Conservation (phyloP, 2,888 invertebrate genomes). For the Lymantria monacha region DNA sequence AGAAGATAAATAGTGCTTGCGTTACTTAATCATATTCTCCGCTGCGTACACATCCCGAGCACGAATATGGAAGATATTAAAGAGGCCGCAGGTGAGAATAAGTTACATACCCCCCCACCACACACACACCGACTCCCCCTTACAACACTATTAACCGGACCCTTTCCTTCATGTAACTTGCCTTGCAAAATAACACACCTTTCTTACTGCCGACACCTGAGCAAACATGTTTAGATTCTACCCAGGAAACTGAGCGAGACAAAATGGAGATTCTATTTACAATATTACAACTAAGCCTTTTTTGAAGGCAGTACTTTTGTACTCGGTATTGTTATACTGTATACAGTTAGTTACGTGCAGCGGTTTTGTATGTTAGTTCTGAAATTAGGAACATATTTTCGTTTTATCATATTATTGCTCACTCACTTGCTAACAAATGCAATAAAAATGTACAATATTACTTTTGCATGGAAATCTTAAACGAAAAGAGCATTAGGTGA, state of each 20-base stretch:
- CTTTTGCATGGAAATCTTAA: too few relatives aligned
- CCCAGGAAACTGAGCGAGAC: too few relatives aligned
- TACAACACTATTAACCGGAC: constrained; percentile 21
- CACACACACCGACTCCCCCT: too few relatives aligned
- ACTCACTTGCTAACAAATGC: too few relatives aligned
- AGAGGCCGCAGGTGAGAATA: constrained; percentile 29
- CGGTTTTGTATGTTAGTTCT: too few relatives aligned
- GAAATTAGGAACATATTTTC: too few relatives aligned
- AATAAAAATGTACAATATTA: too few relatives aligned
- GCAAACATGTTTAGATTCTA: constrained; percentile 1
- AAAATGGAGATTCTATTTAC: neutral
- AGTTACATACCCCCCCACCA: constrained; percentile 15
- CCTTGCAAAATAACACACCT: constrained; percentile 18
- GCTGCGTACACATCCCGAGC: constrained; percentile 11
- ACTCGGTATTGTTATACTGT: constrained; percentile 5
- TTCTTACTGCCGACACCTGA: constrained; percentile 16
- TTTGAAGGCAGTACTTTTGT: neutral
- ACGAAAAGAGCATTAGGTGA: too few relatives aligned
- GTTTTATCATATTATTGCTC: too few relatives aligned
- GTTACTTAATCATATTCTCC: constrained; percentile 9
- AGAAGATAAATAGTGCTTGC: constrained; percentile 12
- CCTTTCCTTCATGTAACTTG: constrained; percentile 21
- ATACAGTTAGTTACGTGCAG: neutral
- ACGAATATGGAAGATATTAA: constrained; percentile 22
- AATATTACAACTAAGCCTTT: neutral